phyloP scores from a whole-genome alignment of 2,888 invertebrate genomes.

The Apantesis nais region DNA sequence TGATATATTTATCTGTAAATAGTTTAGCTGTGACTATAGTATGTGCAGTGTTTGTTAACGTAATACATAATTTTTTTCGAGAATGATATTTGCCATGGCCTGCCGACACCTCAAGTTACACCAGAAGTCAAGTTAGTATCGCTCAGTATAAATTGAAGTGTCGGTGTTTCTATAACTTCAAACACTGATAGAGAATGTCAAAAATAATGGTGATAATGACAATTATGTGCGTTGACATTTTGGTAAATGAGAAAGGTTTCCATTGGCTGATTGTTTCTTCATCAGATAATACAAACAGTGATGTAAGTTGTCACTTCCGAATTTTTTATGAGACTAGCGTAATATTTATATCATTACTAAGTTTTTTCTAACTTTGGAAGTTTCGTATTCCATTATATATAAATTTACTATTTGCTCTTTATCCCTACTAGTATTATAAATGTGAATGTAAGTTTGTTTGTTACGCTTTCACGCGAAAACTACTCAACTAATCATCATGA shows the following conservation, averaged over 20 bases:
- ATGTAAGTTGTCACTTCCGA: background rate
- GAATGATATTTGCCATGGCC: background rate
- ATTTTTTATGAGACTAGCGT: background rate
- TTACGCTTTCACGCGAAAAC: too few relatives aligned
- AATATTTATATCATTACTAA: too few relatives aligned
- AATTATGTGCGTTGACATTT: background rate
- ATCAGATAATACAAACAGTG: background rate
- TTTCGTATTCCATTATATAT: too few relatives aligned
- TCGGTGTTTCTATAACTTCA: background rate
- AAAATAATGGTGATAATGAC: background rate
- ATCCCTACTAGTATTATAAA: too few relatives aligned
- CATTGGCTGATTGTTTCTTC: background rate
- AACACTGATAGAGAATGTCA: background rate
- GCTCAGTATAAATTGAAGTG: background rate
- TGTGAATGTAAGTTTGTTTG: too few relatives aligned
- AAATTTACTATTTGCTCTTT: too few relatives aligned
- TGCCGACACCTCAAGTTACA: background rate
- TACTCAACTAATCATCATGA: too few relatives aligned
- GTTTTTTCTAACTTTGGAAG: too few relatives aligned
- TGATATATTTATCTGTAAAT: too few relatives aligned
- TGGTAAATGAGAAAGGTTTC: background rate
- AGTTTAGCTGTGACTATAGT: background rate
- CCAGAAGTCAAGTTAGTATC: background rate
- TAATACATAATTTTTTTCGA: too few relatives aligned
- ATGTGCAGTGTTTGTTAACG: background rate